These are phyloP conservation scores for Lynx canadensis DNA, from an alignment of 2,113 vertebrate species.

Conservation along the genomic window DNA sequence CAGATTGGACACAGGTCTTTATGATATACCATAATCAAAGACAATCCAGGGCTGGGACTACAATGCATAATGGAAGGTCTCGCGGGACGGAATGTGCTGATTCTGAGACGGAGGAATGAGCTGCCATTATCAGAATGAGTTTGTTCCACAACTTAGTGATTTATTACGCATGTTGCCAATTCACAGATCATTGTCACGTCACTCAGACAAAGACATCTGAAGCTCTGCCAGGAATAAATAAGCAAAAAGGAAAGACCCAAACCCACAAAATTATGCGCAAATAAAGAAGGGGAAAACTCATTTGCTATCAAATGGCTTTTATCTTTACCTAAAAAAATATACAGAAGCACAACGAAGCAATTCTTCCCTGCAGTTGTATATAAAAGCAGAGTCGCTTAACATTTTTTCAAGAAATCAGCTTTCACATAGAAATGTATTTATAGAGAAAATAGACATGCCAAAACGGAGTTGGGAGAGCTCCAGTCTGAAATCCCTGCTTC, in stretches of 20 bases:
- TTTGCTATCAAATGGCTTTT: slow-evolving; percentile 50
- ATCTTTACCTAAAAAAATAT: slow-evolving; percentile 54
- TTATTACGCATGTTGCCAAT: slow-evolving; percentile 57
- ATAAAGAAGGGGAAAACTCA: slow-evolving; percentile 55
- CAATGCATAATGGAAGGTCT: slow-evolving; percentile 26
- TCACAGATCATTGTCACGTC: slow-evolving; percentile 54
- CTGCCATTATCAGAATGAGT: slow-evolving; percentile 54
- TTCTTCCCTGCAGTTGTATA: slow-evolving; percentile 35
- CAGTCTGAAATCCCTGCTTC: background rate
- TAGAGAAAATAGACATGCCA: slow-evolving; percentile 39
- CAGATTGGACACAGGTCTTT: slow-evolving; percentile 66
- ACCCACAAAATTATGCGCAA: slow-evolving; percentile 35
- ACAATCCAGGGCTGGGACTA: slow-evolving; percentile 32
- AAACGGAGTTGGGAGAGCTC: background rate
- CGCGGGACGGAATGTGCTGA: slow-evolving; percentile 57
- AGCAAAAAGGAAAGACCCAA: slow-evolving; percentile 54
- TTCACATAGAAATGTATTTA: slow-evolving; percentile 50
- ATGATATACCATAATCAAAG: slow-evolving; percentile 69
- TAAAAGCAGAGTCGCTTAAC: slow-evolving; percentile 49
- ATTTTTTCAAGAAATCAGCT: slow-evolving; percentile 30
- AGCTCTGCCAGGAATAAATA: slow-evolving; percentile 64
- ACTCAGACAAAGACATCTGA: slow-evolving; percentile 57
- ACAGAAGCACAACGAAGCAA: background rate
- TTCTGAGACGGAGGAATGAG: slow-evolving; percentile 46
- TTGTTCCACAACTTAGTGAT: slow-evolving; percentile 60